Evolutionary conservation across 2,888 invertebrate genomes (phyloP).

Genomic region (Thymelicus lineola): DNA sequence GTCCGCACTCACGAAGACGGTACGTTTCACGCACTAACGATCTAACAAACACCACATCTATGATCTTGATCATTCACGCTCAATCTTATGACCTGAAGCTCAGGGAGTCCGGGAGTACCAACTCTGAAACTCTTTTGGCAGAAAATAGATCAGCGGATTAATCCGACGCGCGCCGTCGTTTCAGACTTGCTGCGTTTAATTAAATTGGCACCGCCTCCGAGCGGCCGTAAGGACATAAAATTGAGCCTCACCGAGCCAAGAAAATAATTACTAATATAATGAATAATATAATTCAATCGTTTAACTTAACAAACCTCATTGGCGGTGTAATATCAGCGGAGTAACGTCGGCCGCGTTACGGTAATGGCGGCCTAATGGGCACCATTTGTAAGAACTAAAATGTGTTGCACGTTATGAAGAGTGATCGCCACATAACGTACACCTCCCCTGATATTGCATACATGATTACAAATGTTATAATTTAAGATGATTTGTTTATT

Average conservation of each 20-base stretch:
- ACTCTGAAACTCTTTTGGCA: neutral
- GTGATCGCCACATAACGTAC: slow-evolving; percentile 11
- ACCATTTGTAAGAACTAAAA: slow-evolving; percentile 41
- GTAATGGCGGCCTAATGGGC: slow-evolving; percentile 38
- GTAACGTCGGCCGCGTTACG: slow-evolving; percentile 39
- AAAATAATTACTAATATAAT: slow-evolving; percentile 52
- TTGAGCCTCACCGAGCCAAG: slow-evolving; percentile 61
- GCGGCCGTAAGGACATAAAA: slow-evolving; percentile 55
- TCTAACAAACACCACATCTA: slow-evolving; percentile 22
- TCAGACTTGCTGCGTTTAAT: slow-evolving; percentile 25
- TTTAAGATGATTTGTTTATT: slow-evolving; percentile 31
- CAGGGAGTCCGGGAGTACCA: too few relatives aligned
- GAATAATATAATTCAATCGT: slow-evolving; percentile 55
- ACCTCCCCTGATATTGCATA: slow-evolving; percentile 52
- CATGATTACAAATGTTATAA: slow-evolving; percentile 44
- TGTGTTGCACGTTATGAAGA: slow-evolving; percentile 16
- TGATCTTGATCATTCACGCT: slow-evolving; percentile 42
- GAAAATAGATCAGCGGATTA: slow-evolving; percentile 6
- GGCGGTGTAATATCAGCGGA: slow-evolving; percentile 67
- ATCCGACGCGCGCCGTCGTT: neutral
- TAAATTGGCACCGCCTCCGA: slow-evolving; percentile 27
- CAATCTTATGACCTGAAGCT: slow-evolving; percentile 54
- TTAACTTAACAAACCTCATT: slow-evolving; percentile 59
- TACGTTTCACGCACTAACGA: slow-evolving; percentile 87
- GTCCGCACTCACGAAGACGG: slow-evolving; percentile 99